A percentile compares a stretch with the other conserved stretches of the same genome.
Evolutionary conservation across 2,113 vertebrate species (phyloP).

Genomic region (Nycticorax nycticorax): DNA sequence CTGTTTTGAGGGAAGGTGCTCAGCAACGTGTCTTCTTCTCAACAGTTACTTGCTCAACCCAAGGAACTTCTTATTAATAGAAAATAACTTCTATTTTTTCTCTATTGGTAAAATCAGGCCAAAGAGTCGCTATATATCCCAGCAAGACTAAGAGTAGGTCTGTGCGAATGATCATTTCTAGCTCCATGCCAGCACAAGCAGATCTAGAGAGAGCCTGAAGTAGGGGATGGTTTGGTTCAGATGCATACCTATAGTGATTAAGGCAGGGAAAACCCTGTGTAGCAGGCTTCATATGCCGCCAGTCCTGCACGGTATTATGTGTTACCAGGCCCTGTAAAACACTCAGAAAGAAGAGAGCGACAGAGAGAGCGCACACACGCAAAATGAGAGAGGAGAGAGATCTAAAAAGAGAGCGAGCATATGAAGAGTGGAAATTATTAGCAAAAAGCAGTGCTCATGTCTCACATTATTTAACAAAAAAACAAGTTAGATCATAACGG

Average conservation of each 20-base stretch:
- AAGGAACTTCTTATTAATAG: neutral
- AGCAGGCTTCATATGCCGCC: neutral
- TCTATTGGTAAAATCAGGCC: neutral
- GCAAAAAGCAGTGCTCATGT: neutral
- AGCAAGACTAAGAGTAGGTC: neutral
- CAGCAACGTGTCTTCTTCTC: neutral
- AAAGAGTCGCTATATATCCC: neutral
- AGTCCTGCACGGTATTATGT: neutral
- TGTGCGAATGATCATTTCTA: fast-evolving
- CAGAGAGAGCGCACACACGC: neutral
- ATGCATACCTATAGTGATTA: neutral
- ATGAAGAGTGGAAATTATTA: neutral
- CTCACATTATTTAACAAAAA: neutral
- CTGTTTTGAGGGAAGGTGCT: neutral
- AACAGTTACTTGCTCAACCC: neutral
- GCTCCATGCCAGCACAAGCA: neutral
- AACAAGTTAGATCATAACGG: neutral
- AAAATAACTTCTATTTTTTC: neutral
- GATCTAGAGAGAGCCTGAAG: neutral
- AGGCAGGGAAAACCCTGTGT: neutral
- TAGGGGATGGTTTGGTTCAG: neutral
- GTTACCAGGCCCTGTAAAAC: neutral
- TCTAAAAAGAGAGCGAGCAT: neutral
- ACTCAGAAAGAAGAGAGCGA: neutral
- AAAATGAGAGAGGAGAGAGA: neutral